Base-by-base conservation (phyloP, 2,113 vertebrate species). In the Lynx canadensis region DNA sequence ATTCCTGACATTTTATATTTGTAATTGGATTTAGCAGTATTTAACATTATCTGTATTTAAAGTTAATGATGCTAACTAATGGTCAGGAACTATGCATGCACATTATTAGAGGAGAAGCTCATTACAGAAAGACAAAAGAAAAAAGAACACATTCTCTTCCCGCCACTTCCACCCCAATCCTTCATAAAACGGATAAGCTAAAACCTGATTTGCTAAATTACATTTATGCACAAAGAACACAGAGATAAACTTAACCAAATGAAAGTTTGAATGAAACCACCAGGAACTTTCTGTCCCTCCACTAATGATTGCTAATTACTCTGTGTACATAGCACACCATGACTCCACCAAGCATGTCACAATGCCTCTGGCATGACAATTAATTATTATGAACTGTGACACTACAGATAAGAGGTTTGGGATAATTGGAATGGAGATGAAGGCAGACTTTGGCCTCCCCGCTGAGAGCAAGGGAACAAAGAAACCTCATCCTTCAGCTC, bases 231-330 rank as follows among this genome's bases (percentile, higher is more conserved):
- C 92, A 90, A 97, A 96, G 69, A 95, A 89, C 57, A 87, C 85
- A 78, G 66, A 87, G 55, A 89, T 92, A 96, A 95, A 96, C 90
- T 95, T 95, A 94, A 86, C 85, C 89, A 97, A 96, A 79, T 81
- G 90, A 78, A 95, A 92, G 66, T 97, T 94, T 93, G 65, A 94
- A 95, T 79, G 87, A 92, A 95, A 76, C 87, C 92, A 92, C 78
- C 9, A 12, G 80, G 89, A 98, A 97, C 94, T 97, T 97, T 86
- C 74, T 68, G 60, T 96, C 90, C 84, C 71, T 36, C 48, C 88
- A 68, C 91, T 97, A 98, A 98, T 97, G 97, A 94, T 79, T 91
- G 97, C 97, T 98, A 97, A 97, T 98, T 98, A 96, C 97, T 97
- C 94, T 98, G 96, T 98, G 95, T 98, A 97, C 95, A 94, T 79